Evolutionary conservation across 2,113 vertebrate genomes (phyloP), one percentile per base, ranked within the genome.

Genomic region (Siniperca chuatsi): DNA sequence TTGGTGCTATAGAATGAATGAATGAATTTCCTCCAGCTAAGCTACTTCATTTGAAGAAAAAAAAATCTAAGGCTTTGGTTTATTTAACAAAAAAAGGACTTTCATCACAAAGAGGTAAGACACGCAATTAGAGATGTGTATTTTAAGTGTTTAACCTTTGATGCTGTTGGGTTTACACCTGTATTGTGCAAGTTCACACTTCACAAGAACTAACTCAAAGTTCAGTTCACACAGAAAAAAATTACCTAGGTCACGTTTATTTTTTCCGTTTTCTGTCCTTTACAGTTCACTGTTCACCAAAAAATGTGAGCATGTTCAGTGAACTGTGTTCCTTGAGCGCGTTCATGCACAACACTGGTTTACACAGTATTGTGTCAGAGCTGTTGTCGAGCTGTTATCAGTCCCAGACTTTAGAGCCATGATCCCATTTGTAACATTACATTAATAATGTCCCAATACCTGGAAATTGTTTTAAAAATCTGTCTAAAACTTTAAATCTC

Each of bases 371-470:
- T 71, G 73, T 35, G 54, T 21, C 35, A 64, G 40, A 3, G 58
- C 23, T 46, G 46, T 25, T 55, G 52, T 15, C 62, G 7, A 42
- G 60, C 52, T 73, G 18, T 37, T 79, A 76, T 79, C 70, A 29
- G 54, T 68, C 37, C 33, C 62, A 78, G 50, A 55, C 46, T 54
- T 10, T n/a, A 44, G 60, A 29, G 42, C n/a, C 3, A 15, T 2
- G 50, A 23, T 20, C 23, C n/a, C 64, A 33, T 75, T 76, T 76
- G 57, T 0, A 75, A 35, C 25, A 16, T 73, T 6, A 33, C 57
- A 78, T 78, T 44, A 79, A 85, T 78, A 20, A 42, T 65, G 50
- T 48, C 8, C 61, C 25, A 79, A 72, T 75, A 76, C 35, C 29
- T 61, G 54, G 33, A 57, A 78, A 62, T 75, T 2, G 8, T 16